Evolutionary conservation across 2,888 invertebrate species (phyloP).

Genomic region (Cheiracanthium punctorium): DNA sequence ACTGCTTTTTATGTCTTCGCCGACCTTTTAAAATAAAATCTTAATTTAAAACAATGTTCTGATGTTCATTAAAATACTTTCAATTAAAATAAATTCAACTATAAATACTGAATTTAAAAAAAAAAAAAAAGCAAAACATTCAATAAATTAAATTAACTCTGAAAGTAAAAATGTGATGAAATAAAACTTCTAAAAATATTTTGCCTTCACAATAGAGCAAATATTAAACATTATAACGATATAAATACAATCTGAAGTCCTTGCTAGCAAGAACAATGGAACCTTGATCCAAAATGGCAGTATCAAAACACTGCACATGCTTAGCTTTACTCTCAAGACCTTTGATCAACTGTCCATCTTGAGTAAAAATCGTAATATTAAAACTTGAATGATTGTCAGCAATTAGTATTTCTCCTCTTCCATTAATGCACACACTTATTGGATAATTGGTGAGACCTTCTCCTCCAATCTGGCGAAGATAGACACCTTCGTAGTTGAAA

Average conservation of each 20-base stretch:
- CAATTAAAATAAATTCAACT: neutral
- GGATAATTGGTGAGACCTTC: conserved; percentile 99
- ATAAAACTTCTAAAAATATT: neutral
- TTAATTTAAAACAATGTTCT: neutral
- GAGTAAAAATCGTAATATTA: conserved; percentile 97
- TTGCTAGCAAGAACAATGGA: conserved; percentile 99
- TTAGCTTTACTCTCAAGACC: conserved; percentile 99
- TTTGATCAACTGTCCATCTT: conserved; percentile 97
- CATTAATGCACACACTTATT: conserved; percentile 98
- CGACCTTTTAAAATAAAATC: neutral
- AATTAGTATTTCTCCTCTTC: conserved; percentile 96
- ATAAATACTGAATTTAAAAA: neutral
- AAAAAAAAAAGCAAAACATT: neutral
- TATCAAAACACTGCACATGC: conserved; percentile 99
- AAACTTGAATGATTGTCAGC: conserved; percentile 99
- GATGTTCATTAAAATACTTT: neutral
- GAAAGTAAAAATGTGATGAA: neutral
- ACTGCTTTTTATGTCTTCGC: neutral
- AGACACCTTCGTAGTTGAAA: conserved; percentile 97
- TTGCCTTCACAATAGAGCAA: neutral
- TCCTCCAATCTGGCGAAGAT: conserved; percentile 97
- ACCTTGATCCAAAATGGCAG: conserved; percentile 98
- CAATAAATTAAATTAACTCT: conserved; percentile 3
- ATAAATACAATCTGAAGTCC: conserved; percentile 99
- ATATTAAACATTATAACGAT: conserved; percentile 85